These are phyloP conservation scores for Odobenus rosmarus DNA, from an alignment of 2,113 vertebrate species.

Conservation along the genomic window DNA sequence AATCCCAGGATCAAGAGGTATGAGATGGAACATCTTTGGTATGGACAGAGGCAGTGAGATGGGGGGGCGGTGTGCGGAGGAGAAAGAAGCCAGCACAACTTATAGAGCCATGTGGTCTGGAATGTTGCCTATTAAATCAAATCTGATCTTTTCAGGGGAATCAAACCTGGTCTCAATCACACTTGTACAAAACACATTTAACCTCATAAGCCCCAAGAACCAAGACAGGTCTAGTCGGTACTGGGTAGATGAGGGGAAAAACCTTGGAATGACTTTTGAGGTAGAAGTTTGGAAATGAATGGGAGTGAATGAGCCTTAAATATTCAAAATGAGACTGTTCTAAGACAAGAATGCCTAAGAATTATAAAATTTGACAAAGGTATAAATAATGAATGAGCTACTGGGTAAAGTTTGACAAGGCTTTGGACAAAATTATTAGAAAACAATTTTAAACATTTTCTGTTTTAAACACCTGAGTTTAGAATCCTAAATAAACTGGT, in stretches of 20 bases:
- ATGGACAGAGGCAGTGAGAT: not conserved
- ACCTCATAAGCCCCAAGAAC: not conserved
- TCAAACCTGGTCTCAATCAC: not conserved
- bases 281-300: not conserved
- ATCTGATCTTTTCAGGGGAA: not conserved
- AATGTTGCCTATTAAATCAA: not conserved
- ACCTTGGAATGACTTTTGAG: not conserved
- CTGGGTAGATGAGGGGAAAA: not conserved
- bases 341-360: not conserved
- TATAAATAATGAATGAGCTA: not conserved
- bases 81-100: not conserved
- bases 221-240: not conserved
- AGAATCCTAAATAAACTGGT: not conserved
- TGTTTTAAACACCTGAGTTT: not conserved
- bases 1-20: not conserved
- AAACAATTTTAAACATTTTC: not conserved
- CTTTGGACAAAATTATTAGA: not conserved
- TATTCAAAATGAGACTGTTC: not conserved
- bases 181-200: not conserved
- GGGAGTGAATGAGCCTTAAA: not conserved
- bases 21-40: not conserved
- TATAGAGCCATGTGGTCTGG: not conserved
- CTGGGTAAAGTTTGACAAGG: not conserved
- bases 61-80: rapidly evolving
- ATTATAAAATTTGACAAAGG: not conserved